Evolutionary conservation across 2,888 invertebrate genomes (phyloP), one percentile per base, ranked within the genome.

Genomic region (Calameuta idolon): DNA sequence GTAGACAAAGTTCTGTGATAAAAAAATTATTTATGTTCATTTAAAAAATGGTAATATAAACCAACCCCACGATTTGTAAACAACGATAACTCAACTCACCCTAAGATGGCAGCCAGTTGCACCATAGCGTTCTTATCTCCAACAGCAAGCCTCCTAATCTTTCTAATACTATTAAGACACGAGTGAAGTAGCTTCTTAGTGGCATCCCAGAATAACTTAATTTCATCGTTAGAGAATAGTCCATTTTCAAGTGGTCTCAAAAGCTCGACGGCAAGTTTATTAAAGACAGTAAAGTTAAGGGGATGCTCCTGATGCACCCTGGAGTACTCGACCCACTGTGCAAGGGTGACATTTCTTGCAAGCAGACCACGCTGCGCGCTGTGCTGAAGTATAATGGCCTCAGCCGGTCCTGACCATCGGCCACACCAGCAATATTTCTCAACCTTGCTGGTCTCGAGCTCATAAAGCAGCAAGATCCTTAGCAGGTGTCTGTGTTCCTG

Each of bases 291-390:
- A 90, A 97, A 97, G 92, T 96, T 96, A 69, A 98, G 93, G 0
- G 97, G 96, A 89, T 98, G 97, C 85, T 97, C 96, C 85, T 94
- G 93, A 85, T 97, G 97, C 77, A 97, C 94, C 33, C 94, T 93
- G 74, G 95, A 94, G 91, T 94, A 97, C 75, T 97, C 96, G 69
- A 95, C 92, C 96, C 96, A 97, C 90, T 96, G 95, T 33, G 96
- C 95, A 3, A 97, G 91, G 1, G 93, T 92, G 84, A 95, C 94
- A 89, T 96, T 96, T 5, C 93, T 93, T 37, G 92, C 92, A 0
- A 94, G 93, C 33, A 99, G 93, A 34, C 98, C 98, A 84, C 98
- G 97, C 92, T 99, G 99, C 11, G 98, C 97, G 73, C 96, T 95
- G 92, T 99, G 98, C 90, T 99, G 99, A 15, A 97, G 96, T 11